Evolutionary conservation across 2,888 invertebrate species (phyloP).

Genomic region (Cantharis flavilabris): DNA sequence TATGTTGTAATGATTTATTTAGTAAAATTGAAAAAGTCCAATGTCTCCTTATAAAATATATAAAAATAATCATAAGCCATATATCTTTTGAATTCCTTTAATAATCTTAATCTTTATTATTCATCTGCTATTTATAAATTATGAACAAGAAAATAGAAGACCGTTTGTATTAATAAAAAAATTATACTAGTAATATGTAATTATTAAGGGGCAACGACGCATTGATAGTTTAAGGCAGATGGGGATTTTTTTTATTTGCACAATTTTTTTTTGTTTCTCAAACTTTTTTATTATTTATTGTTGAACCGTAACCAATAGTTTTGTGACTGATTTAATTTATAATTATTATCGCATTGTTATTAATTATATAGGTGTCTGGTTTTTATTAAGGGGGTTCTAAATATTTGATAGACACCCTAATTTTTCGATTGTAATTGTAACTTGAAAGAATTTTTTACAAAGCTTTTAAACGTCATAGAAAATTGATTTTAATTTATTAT

Average conservation of each 20-base stretch:
- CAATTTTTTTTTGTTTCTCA: neutral
- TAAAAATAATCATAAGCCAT: constrained; percentile 28
- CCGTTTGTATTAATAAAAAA: constrained; percentile 1
- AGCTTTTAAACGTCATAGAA: neutral
- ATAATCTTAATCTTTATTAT: constrained; percentile 24
- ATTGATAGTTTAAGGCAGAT: constrained; percentile 13
- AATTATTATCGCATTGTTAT: constrained; percentile 12
- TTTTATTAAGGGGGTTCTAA: neutral
- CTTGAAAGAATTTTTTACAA: neutral
- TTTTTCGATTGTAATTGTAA: neutral
- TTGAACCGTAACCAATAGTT: constrained; percentile 25
- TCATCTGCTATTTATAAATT: constrained; percentile 20
- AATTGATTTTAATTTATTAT: neutral
- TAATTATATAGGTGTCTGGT: neutral
- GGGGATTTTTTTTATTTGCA: constrained; percentile 6
- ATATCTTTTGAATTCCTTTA: constrained; percentile 24
- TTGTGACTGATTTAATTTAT: constrained; percentile 17
- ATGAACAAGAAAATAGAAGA: constrained; percentile 16
- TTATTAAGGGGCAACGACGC: constrained; percentile 9
- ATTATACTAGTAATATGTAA: neutral
- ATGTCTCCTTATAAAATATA: constrained; percentile 26
- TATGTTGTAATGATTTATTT: constrained; percentile 29
- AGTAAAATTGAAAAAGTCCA: constrained; percentile 30
- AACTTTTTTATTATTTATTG: constrained; percentile 1
- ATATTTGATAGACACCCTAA: neutral